Conservation (phyloP, 2,888 invertebrate species). For the Amiota mariae region DNA sequence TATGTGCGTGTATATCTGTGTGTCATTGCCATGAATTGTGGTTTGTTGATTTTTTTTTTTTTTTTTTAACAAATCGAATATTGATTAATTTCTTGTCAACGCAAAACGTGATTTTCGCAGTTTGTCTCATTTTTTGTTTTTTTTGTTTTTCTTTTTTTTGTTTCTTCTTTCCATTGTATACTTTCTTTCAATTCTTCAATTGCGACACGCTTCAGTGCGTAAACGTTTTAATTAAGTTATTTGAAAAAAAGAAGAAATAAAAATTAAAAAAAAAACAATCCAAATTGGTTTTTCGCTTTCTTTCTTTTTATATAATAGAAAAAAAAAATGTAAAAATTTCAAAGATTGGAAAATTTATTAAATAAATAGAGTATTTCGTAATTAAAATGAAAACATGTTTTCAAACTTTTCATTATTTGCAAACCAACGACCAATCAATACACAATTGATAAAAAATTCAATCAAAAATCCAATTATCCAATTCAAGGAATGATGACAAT, state of each 20-base stretch:
- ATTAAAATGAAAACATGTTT: constrained; percentile 40
- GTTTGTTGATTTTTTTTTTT: constrained; percentile 16
- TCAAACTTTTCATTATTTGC: background rate
- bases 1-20: background rate
- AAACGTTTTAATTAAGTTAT: constrained; percentile 26
- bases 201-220: constrained; percentile 48
- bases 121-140: constrained; percentile 36
- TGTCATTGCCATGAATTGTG: constrained; percentile 16
- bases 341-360: constrained; percentile 41
- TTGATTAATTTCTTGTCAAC: constrained; percentile 48
- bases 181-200: constrained; percentile 1
- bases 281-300: background rate
- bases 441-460: background rate
- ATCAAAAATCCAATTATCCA: constrained; percentile 20
- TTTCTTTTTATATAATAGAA: background rate
- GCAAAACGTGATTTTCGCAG: constrained; percentile 35
- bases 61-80: constrained; percentile 37
- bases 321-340: background rate
- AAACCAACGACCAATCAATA: background rate
- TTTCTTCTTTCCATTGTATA: background rate
- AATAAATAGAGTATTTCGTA: constrained; percentile 41
- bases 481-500: background rate
- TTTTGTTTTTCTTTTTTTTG: constrained; percentile 14
- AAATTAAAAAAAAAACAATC: background rate
- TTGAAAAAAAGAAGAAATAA: background rate